Evolutionary conservation across 2,888 invertebrate genomes (phyloP).

Genomic region (Torymus texanus): DNA sequence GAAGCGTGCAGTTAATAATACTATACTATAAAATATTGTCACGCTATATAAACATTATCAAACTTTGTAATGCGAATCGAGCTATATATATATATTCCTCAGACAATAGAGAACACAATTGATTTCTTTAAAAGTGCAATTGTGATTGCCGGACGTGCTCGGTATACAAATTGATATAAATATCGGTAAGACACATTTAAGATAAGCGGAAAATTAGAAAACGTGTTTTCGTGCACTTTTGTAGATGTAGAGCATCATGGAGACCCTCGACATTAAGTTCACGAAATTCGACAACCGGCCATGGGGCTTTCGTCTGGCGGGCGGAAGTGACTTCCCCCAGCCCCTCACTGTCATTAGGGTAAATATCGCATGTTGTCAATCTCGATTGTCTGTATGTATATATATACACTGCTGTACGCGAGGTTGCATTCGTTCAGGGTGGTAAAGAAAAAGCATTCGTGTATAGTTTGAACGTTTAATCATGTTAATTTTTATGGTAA

Average conservation of each 20-base stretch:
- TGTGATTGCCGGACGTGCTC: constrained; percentile 17
- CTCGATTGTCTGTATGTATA: too few species aligned
- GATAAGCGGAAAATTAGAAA: constrained; percentile 3
- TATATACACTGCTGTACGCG: background rate
- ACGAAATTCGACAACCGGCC: constrained; percentile 80
- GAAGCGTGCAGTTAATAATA: constrained; percentile 15
- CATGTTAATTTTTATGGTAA: too few species aligned
- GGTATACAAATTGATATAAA: background rate
- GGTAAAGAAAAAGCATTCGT: too few species aligned
- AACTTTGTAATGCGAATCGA: background rate
- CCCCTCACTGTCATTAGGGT: constrained; percentile 87
- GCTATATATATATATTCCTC: too few species aligned
- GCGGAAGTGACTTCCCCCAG: constrained; percentile 84
- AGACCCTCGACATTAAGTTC: constrained; percentile 80
- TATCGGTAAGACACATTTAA: background rate
- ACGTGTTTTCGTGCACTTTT: constrained; percentile 51
- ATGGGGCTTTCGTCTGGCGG: constrained; percentile 88
- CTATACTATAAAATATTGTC: background rate
- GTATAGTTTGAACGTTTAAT: too few species aligned
- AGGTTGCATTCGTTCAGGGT: too few species aligned
- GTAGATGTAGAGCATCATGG: constrained; percentile 78
- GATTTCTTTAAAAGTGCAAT: constrained; percentile 30
- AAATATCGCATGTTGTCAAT: constrained; percentile 62
- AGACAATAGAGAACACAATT: too few species aligned
- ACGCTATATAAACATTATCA: background rate